phyloP scores from a whole-genome alignment of 2,113 vertebrate species.

The Leuciscus idus region DNA sequence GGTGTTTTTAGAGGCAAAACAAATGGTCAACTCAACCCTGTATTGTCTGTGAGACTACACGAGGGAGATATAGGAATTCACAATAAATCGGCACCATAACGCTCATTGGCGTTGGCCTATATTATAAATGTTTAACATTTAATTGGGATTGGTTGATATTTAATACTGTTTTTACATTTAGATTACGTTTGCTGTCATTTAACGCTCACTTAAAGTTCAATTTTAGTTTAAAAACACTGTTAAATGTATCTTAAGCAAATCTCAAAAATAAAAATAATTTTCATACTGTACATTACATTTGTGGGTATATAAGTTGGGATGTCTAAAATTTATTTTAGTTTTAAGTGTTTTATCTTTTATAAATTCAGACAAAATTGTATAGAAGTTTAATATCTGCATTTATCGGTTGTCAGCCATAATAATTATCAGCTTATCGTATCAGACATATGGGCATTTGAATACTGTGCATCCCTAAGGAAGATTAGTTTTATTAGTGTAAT shows the following conservation, averaged over 20 bases:
- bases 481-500: neutral
- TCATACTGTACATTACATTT: neutral
- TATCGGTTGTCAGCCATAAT: no score
- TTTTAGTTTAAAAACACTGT: neutral
- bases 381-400: neutral
- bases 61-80: neutral
- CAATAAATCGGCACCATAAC: neutral
- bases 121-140: neutral
- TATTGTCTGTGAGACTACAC: slow-evolving; percentile 11
- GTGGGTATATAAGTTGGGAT: neutral
- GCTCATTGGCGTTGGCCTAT: neutral
- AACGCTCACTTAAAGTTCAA: neutral
- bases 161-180: neutral
- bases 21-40: slow-evolving; percentile 12
- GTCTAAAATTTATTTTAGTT: neutral
- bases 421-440: neutral
- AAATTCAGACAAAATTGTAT: neutral
- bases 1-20: slow-evolving; percentile 12
- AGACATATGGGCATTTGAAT: neutral
- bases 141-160: neutral
- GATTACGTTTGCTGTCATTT: neutral
- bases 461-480: neutral
- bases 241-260: neutral
- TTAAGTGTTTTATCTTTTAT: neutral
- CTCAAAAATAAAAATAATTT: neutral